Base-by-base conservation (phyloP, 1,140 invertebrate genomes). In the Forficula auricularia region DNA sequence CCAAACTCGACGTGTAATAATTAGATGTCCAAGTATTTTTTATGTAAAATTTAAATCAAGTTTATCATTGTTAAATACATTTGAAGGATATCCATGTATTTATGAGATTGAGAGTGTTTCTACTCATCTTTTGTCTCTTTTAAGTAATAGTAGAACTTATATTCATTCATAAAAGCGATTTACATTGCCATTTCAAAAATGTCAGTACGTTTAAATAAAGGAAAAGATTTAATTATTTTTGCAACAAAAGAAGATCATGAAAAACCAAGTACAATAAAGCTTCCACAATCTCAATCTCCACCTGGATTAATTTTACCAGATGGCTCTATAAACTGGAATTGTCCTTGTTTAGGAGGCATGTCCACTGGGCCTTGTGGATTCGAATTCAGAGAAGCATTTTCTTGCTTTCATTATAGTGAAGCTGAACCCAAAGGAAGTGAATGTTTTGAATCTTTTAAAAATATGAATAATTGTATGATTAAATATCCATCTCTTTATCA, bases 271-370 rank as follows among this genome's bases (percentile, higher is more conserved):
- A 75, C 60, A 42, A 69, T 86, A n/a, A 57, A 63, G 35, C 61
- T 89, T 44, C 77, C 82, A 4, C 72, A 77, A 51, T 70, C 75
- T 10, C 80, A 83, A 48, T 72, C 75, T 6, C 67, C 73, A 41
- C 74, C 77, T 44, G 89, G 91, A 19, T 63, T 94, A 1, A 77
- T 96, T 44, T 63, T 85, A 20, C 67, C 79, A 2, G 83, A 86
- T 65, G 91, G 92, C 4, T 76, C 83, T 37, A 94, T 97, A 44
- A 97, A 97, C 63, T 97, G 90, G 89, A 81, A 82, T 56, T 98
- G 92, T 55, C 92, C 91, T 0, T 97, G 92, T 63, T 67, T 96
- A 14, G 91, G 91, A 19, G 87, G 88, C 12, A 91, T 94, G 82
- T 84, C 89, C 3, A 87, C 84, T 3, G 91, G 91, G 2, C 91